A percentile compares a stretch with the other conserved stretches of the same genome.
These are phyloP conservation scores for Listrodromus nycthemerus DNA, from an alignment of 2,888 invertebrate species.

Conservation along the genomic window DNA sequence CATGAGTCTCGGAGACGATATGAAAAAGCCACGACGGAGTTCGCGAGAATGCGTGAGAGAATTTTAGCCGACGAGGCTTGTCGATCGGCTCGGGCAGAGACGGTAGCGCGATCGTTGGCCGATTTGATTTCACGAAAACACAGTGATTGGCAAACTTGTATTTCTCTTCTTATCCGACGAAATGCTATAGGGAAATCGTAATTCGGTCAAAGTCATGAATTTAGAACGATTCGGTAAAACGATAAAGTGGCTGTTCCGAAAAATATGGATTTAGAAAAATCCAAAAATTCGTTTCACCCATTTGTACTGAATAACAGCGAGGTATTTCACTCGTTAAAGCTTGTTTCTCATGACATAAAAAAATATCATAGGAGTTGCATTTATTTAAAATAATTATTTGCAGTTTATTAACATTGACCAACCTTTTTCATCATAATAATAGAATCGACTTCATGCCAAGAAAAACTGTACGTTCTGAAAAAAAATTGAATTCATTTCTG, in stretches of 20 bases:
- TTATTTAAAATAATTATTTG: too few species aligned
- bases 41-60: slow-evolving; percentile 43
- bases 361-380: background rate
- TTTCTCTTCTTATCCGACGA: background rate
- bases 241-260: too few species aligned
- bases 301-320: background rate
- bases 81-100: background rate
- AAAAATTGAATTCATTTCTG: background rate
- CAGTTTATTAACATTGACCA: too few species aligned
- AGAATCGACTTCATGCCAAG: background rate
- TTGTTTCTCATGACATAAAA: background rate
- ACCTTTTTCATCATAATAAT: too few species aligned
- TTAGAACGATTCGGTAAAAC: background rate
- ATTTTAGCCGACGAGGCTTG: slow-evolving; percentile 19
- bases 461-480: background rate
- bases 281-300: background rate
- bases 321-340: background rate
- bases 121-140: background rate
- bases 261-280: background rate
- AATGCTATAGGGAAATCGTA: background rate
- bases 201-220: background rate
- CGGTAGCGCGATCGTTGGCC: background rate
- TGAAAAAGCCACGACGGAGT: slow-evolving; percentile 1
- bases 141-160: background rate
- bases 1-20: slow-evolving; percentile 26